A percentile compares a stretch with the other conserved stretches of the same genome.
Conservation (phyloP, 1,140 invertebrate genomes). For the Stegodyphus dumicola region DNA sequence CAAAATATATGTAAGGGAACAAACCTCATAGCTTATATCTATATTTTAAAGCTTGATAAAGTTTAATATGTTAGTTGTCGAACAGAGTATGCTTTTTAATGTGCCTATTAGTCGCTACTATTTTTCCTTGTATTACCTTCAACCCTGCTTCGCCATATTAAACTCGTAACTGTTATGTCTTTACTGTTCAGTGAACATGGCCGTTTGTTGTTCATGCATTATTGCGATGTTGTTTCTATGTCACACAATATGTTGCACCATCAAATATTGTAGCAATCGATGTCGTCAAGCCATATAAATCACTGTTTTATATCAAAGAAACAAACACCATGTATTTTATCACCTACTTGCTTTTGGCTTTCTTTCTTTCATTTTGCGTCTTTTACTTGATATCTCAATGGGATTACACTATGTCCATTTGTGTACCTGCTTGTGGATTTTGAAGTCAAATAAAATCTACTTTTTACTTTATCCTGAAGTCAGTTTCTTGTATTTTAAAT, state of each 20-base stretch:
- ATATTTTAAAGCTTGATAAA: too few species aligned
- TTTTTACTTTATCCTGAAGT: slow-evolving; percentile 33
- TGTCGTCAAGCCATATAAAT: slow-evolving; percentile 24
- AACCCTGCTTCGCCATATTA: background rate
- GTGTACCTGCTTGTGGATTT: slow-evolving; percentile 54
- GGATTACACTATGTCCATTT: slow-evolving; percentile 53
- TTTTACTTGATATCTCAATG: slow-evolving; percentile 10
- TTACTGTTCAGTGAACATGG: background rate
- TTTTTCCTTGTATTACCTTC: too few species aligned
- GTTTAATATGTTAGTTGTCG: too few species aligned
- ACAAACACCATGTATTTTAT: slow-evolving; percentile 43
- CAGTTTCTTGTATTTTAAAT: too few species aligned
- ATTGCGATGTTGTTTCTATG: background rate
- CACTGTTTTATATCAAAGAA: slow-evolving; percentile 9
- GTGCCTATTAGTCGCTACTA: too few species aligned
- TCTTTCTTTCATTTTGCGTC: slow-evolving; percentile 27
- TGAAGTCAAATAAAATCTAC: slow-evolving; percentile 50
- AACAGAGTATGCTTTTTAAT: too few species aligned
- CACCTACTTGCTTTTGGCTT: slow-evolving; percentile 47
- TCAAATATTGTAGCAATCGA: slow-evolving; percentile 18
- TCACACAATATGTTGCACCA: slow-evolving; percentile 17
- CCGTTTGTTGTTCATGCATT: slow-evolving; percentile 2
- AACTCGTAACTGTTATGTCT: background rate
- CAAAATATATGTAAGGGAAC: too few species aligned
- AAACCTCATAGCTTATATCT: too few species aligned